Percentiles rank a stretch among this genome's conserved stretches.
phyloP scores from a whole-genome alignment of 2,797 vertebrate genomes.

The Tinamus major region DNA sequence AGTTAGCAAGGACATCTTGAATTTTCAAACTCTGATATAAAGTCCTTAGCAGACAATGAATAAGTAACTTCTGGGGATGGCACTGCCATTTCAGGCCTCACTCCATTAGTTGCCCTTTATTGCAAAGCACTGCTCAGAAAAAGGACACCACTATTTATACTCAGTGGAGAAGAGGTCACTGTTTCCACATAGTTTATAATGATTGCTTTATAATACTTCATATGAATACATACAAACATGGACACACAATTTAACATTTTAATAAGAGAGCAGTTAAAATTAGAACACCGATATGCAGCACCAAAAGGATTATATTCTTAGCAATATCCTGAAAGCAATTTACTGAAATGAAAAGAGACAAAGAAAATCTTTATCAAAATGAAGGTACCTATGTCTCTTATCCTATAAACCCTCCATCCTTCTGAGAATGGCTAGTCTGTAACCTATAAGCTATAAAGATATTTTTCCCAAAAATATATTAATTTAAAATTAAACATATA shows the following conservation, averaged over 20 bases:
- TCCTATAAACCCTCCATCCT: constrained; percentile 57
- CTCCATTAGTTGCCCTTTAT: not conserved
- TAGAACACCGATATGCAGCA: constrained; percentile 53
- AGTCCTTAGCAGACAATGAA: not conserved
- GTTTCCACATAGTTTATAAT: not conserved
- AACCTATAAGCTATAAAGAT: constrained; percentile 26
- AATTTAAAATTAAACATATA: constrained; percentile 69
- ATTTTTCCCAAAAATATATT: constrained; percentile 45
- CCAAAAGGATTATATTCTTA: constrained; percentile 68
- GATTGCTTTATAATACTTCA: not conserved
- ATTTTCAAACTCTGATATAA: not conserved
- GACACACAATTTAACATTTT: constrained; percentile 27
- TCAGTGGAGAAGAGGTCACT: not conserved
- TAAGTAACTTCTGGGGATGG: not conserved
- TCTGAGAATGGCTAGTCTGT: constrained; percentile 33
- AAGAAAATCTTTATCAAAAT: constrained; percentile 74
- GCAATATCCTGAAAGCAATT: constrained; percentile 65
- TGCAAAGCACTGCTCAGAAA: not conserved
- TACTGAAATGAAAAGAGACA: constrained; percentile 62
- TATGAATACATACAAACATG: not conserved
- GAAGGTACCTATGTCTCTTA: constrained; percentile 59
- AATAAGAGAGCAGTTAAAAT: constrained; percentile 43
- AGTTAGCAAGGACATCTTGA: not conserved
- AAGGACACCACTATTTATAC: not conserved
- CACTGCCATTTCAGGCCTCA: not conserved